Evolutionary conservation across 2,888 invertebrate species (phyloP), one percentile per base, ranked within the genome.

Genomic region (Drosophila picticornis): DNA sequence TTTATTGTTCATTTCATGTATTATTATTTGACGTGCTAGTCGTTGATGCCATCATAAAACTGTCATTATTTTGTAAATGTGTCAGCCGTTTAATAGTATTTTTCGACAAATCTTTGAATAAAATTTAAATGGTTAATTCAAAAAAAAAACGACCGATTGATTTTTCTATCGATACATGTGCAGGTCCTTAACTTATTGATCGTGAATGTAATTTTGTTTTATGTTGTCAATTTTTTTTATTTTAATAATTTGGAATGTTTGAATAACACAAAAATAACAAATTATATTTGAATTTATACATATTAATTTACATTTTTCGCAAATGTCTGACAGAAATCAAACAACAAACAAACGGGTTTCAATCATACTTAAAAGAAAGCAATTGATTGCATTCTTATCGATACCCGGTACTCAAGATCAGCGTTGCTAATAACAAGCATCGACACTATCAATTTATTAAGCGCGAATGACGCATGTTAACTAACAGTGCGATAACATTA

Each of bases 41-140:
- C 87, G 77, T 72, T 77, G 71, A 85, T 88, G 87, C 87, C 87
- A 87, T 87, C 70, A 85, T 65, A 66, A 63, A 75, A 70, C 72
- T 84, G 81, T 75, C 53, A 68, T 67, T 83, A 61, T 65, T 63
- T 67, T 65, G 68, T 40, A 74, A 57, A 66, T 56, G 43, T 53
- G 40, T 66, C 59, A 68, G 59, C 69, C 73, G 64, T 58, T 51
- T 38, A 58, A 69, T 61, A 84, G 82, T 84, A 85, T 81, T 80
- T 62, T 72, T 60, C 51, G 51, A 66, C 53, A 10, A 55, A 70
- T 70, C 65, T 71, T 77, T 66, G 25, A 83, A 79, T 72, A 84
- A 70, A 84, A 53, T 61, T 32, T 64, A 57, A 52, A 48, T 36
- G 6, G 22, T 31, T 36, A 6, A 13, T 36, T 59, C 55, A 31